Evolutionary conservation across 2,113 vertebrate species (phyloP).

Genomic region (Elgaria multicarinata): DNA sequence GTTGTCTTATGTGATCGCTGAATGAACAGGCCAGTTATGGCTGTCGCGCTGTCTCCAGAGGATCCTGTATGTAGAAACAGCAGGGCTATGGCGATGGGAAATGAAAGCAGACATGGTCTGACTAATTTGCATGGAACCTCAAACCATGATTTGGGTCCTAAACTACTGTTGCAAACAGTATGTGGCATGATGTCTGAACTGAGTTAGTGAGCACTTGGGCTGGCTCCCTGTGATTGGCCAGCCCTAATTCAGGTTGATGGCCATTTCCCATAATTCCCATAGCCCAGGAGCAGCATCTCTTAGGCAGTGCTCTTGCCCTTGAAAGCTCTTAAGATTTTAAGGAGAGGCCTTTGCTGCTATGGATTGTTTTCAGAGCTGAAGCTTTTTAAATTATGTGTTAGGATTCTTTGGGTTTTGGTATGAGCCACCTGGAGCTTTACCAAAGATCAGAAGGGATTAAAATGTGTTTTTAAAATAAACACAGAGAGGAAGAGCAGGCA

Average conservation of each 20-base stretch:
- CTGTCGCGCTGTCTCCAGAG: neutral
- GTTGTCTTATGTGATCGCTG: too few species aligned
- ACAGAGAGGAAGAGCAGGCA: slow-evolving; percentile 4
- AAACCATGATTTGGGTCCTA: neutral
- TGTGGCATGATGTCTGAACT: neutral
- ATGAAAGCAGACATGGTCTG: neutral
- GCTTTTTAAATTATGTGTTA: neutral
- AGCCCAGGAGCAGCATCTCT: neutral
- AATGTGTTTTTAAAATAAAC: slow-evolving; percentile 9
- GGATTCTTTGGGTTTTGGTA: neutral
- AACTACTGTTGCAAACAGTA: neutral
- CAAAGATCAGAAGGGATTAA: neutral
- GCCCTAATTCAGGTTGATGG: neutral
- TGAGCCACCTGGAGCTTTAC: neutral
- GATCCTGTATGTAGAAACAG: neutral
- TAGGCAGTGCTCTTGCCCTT: too few species aligned
- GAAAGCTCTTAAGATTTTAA: neutral
- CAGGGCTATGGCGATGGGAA: too few species aligned
- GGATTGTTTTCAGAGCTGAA: neutral
- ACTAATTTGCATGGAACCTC: neutral
- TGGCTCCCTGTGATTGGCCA: neutral
- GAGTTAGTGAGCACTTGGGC: neutral
- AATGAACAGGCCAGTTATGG: neutral
- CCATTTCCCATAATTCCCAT: neutral
- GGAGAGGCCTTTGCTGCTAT: neutral